A percentile compares a stretch with the other conserved stretches of the same genome.
phyloP scores from a whole-genome alignment of 2,113 vertebrate genomes.

The Pseudopipra pipra region DNA sequence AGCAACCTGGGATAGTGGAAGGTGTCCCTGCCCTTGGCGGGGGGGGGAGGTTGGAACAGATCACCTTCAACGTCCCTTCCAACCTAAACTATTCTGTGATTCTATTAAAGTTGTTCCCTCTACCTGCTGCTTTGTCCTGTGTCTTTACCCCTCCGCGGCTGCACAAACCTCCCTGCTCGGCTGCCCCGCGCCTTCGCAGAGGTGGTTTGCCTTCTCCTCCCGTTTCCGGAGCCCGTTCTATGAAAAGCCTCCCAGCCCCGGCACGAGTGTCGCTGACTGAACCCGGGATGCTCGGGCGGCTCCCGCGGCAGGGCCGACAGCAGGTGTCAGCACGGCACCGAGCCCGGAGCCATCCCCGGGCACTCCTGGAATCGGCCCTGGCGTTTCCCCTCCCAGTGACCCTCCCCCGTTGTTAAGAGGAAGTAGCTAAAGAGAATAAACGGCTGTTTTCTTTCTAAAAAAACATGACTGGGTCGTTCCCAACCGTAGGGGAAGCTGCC shows the following conservation, averaged over 20 bases:
- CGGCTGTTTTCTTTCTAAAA: background rate
- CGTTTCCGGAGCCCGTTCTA: too few relatives aligned
- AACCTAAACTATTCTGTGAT: background rate
- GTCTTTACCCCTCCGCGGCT: background rate
- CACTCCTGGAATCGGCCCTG: accelerated
- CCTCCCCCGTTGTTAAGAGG: too few relatives aligned
- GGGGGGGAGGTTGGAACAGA: background rate
- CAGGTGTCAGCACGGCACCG: background rate
- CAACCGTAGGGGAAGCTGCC: background rate
- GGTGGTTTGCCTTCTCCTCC: background rate
- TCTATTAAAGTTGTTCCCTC: accelerated
- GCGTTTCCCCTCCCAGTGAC: accelerated
- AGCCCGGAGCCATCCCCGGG: background rate
- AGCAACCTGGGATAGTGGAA: background rate
- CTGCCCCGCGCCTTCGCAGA: accelerated
- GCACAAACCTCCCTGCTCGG: background rate
- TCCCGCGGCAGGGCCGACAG: background rate
- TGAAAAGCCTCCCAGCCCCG: too few relatives aligned
- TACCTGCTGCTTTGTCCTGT: too few relatives aligned
- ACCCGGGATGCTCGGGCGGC: accelerated
- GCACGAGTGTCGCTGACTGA: accelerated
- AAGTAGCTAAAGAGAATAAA: background rate
- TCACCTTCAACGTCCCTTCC: background rate
- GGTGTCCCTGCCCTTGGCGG: background rate
- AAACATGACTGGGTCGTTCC: accelerated